These are phyloP conservation scores for Cochlearius cochlearius DNA, from an alignment of 2,113 vertebrate genomes.

Conservation along the genomic window DNA sequence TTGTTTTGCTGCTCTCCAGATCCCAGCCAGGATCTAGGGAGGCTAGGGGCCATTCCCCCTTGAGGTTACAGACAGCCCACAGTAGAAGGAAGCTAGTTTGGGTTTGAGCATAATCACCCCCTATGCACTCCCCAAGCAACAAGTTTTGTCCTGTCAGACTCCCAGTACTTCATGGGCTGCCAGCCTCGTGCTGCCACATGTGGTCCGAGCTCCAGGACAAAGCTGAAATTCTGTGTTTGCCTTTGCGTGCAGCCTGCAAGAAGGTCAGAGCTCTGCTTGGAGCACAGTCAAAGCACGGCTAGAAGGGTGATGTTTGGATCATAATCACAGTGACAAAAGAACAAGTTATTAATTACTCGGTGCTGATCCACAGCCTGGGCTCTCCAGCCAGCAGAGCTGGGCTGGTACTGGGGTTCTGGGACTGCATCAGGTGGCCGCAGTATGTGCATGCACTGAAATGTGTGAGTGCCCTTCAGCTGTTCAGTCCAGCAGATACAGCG, in stretches of 20 bases:
- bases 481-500: not conserved
- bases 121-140: not conserved
- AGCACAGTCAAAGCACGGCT: not conserved
- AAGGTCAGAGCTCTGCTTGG: not conserved
- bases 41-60: not conserved
- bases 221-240: not conserved
- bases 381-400: not conserved
- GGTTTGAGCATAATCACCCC: not conserved
- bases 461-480: not conserved
- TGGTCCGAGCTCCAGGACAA: not conserved
- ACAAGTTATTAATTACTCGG: not conserved
- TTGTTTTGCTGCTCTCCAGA: not conserved
- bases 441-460: not conserved
- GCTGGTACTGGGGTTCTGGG: not conserved
- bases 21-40: not conserved
- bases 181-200: fast-evolving
- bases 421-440: not conserved
- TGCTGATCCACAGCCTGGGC: not conserved
- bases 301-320: not conserved
- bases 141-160: not conserved
- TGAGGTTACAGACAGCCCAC: not conserved
- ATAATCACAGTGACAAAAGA: not conserved
- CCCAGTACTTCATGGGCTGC: too few species aligned
- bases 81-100: not conserved
- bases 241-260: not conserved